Conservation (phyloP, 2,888 invertebrate species). For the Drosophila mettleri region DNA sequence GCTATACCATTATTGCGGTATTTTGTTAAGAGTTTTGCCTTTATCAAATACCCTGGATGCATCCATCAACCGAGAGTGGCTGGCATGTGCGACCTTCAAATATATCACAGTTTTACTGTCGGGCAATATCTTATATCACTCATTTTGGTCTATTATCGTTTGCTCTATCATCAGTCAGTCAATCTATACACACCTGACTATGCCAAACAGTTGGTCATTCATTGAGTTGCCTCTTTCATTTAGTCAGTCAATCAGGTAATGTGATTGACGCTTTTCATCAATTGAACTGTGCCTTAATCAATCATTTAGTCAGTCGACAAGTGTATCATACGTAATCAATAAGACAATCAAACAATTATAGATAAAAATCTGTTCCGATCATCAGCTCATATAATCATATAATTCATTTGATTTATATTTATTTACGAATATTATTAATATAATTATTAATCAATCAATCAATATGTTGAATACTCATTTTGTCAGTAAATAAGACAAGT, state of each 20-base stretch:
- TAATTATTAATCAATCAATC: neutral
- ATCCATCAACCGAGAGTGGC: neutral
- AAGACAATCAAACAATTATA: neutral
- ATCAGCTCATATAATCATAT: neutral
- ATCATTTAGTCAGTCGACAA: neutral
- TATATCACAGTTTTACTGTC: no score
- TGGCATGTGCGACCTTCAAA: neutral
- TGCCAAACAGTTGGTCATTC: neutral
- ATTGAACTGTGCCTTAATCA: neutral
- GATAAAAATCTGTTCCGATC: neutral
- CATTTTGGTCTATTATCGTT: no score
- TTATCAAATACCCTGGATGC: constrained; percentile 11
- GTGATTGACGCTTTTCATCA: no score
- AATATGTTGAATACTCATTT: neutral
- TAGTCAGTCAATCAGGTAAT: neutral
- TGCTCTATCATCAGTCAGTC: neutral
- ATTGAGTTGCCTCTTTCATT: neutral
- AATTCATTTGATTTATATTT: no score
- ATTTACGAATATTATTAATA: no score
- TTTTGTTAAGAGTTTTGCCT: neutral
- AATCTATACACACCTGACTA: neutral
- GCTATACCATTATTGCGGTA: constrained; percentile 18
- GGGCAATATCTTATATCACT: no score
- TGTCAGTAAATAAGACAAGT: neutral
- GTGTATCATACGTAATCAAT: no score